Base-by-base conservation (phyloP, 1,140 invertebrate genomes). In the Xylocopa sonorina region DNA sequence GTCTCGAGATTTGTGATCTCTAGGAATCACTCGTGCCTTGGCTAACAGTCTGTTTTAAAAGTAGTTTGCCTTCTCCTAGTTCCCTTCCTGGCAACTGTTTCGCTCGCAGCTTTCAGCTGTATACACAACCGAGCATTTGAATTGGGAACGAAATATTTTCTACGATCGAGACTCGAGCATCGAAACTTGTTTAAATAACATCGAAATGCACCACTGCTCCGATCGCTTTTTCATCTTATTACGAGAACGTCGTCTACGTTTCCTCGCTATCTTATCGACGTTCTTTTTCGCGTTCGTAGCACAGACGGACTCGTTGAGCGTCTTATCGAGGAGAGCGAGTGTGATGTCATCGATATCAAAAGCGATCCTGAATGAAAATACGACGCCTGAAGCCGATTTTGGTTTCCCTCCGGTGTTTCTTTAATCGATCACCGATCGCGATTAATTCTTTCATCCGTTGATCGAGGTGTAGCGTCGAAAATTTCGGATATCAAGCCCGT, bases 201-300 rank as follows among this genome's bases (percentile, higher is more conserved):
- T 38, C 38, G 38, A 38, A 38, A 38, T 38, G 38, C n/a, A n/a
- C n/a, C n/a, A n/a, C n/a, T n/a, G n/a, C n/a, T 10, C 51, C 24
- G 18, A 16, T 58, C 18, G 34, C 16, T 3, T 55, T 3, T 55
- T 21, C 34, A 14, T n/a, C 32, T 50, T 69, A n/a, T n/a, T 38
- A 78, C 48, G 29, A n/a, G n/a, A 24, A 64, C 41, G 66, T 69
- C 71, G 48, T 32, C 83, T 71, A 72, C 53, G 50, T 83, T 71
- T 64, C 43, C 67, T 83, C 63, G 64, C 64, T 84, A 83, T 82
- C 82, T 84, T 84, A 84, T 84, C 81, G 34, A 48, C 21, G 34
- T 51, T 71, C 68, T 43, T 68, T 51, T 46, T 43, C 32, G 18
- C 24, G 12, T 16, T 34, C 21, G 51, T 55, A 50, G 67, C 51